Percentiles rank a stretch among this genome's conserved stretches.
Conservation (phyloP, 2,797 vertebrate genomes). For the Malurus leucopterus region DNA sequence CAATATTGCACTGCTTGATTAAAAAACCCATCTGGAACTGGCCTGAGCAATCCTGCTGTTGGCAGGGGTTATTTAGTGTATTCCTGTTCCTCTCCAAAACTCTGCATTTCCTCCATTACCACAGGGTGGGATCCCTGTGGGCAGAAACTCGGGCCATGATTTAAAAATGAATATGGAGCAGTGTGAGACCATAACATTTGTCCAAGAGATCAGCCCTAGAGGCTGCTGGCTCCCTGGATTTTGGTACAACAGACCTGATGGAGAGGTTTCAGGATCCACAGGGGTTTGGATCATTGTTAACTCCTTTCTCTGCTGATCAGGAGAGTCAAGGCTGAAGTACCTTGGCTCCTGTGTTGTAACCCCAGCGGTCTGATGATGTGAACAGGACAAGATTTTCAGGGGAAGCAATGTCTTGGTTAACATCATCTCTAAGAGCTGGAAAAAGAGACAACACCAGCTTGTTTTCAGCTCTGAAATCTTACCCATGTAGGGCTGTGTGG, state of each 20-base stretch:
- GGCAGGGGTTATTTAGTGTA: conserved; percentile 57
- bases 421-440: not conserved
- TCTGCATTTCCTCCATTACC: conserved; percentile 1
- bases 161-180: not conserved
- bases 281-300: not conserved
- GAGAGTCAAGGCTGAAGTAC: not conserved
- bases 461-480: not conserved
- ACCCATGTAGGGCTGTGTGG: not conserved
- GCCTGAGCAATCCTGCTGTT: conserved; percentile 6
- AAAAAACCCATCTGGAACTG: conserved; percentile 58
- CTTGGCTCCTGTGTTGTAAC: not conserved
- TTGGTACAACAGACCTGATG: not conserved
- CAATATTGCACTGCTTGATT: conserved; percentile 63
- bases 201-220: not conserved
- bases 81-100: not conserved
- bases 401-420: not conserved
- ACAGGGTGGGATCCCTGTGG: not conserved
- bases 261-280: not conserved
- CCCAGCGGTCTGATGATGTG: not conserved
- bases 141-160: not conserved
- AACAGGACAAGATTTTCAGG: not conserved
- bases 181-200: not conserved
- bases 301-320: not conserved
- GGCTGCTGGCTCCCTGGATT: not conserved
- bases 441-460: not conserved